Conservation (phyloP, 2,113 vertebrate species). For the Opisthocomus hoazin region DNA sequence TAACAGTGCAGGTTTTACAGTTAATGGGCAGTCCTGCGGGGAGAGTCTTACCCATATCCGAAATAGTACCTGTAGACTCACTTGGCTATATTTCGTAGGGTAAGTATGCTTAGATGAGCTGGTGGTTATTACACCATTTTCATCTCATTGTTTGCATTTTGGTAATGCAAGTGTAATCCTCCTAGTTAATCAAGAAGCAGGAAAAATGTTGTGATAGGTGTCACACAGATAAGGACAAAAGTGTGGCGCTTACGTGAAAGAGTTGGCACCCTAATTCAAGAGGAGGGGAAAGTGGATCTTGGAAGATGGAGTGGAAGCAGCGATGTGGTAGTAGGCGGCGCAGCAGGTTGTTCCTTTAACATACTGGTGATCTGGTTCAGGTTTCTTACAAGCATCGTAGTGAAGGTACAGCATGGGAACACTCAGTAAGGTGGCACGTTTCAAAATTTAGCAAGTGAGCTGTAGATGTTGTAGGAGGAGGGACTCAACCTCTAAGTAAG, state of each 20-base stretch:
- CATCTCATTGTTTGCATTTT: background rate
- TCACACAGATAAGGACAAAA: background rate
- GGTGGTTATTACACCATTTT: background rate
- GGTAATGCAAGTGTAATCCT: background rate
- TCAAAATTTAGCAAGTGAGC: background rate
- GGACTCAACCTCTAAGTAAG: background rate
- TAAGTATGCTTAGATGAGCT: background rate
- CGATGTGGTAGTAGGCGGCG: background rate
- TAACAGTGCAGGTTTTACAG: background rate
- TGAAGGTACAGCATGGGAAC: background rate
- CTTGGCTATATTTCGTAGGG: background rate
- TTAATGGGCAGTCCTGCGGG: background rate
- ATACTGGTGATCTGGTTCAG: background rate
- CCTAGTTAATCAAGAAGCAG: background rate
- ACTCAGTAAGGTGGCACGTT: background rate
- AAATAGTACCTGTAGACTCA: background rate
- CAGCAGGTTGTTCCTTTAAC: background rate
- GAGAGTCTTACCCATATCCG: background rate
- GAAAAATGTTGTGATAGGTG: background rate
- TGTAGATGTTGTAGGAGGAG: background rate
- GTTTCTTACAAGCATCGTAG: background rate
- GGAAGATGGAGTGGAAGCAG: background rate
- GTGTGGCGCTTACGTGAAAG: background rate
- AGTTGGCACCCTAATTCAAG: background rate
- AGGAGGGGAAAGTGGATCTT: background rate